Evolutionary conservation across 2,113 vertebrate genomes (phyloP), one percentile per base, ranked within the genome.

Genomic region (Symphodus melops): DNA sequence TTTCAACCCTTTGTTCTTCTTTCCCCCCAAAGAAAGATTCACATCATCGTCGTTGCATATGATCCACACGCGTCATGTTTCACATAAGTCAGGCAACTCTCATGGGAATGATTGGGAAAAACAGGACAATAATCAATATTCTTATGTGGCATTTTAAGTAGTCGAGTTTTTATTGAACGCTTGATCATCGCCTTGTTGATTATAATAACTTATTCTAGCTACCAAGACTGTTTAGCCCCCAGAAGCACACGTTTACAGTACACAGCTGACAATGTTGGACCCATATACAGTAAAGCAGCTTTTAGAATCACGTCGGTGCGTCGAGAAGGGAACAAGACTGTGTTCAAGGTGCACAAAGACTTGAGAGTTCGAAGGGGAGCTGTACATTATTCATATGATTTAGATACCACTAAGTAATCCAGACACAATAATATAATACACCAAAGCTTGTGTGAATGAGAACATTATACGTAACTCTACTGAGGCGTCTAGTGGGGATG

Each of bases 201-300:
- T 81, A 88, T 79, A 68, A 75, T 71, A 68, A 81, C 59, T 79
- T 75, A 42, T 61, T 73, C 72, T 78, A 83, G 79, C 82, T 78
- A 88, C 55, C 71, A 77, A 81, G 48, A 85, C 70, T 61, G 79
- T 63, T 88, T 81, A 73, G 76, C 72, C 87, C 79, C 83, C 57
- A 73, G 76, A 80, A 86, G 79, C 86, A 87, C 80, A 85, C 78
- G 75, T 61, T 79, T 72, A 89, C 80, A 84, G 75, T 66, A 89
- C 86, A 89, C 80, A 73, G 86, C 63, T 65, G 86, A 90, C 79
- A 77, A 82, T 75, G 71, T 82, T 74, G 68, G 48, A 86, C 61
- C 77, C 78, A 72, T 63, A 84, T 59, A 88, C 82, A 86, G 77
- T 74, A 67, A 88, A 91, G 83, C 79, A 75, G 86, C 78, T 75